A percentile compares a stretch with the other conserved stretches of the same genome.
phyloP scores from a whole-genome alignment of 2,797 vertebrate species.

The Novumbra hubbsi region DNA sequence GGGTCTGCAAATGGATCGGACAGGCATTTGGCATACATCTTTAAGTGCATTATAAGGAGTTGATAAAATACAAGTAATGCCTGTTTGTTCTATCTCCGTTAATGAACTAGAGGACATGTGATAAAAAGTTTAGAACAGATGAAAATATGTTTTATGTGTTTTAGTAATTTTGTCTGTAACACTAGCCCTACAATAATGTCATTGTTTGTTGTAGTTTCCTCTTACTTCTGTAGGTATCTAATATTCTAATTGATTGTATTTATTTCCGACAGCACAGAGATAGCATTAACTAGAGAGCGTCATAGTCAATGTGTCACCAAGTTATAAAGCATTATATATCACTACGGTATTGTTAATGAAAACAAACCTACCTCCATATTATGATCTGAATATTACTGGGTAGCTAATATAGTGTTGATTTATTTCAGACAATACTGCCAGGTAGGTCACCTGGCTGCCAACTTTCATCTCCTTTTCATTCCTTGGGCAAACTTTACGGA shows the following conservation, averaged over 20 bases:
- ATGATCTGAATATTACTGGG: neutral
- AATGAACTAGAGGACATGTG: constrained; percentile 51
- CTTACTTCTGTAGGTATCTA: constrained; percentile 51
- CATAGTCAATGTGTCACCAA: neutral
- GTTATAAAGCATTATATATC: neutral
- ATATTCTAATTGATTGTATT: constrained; percentile 25
- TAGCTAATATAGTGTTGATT: constrained; percentile 33
- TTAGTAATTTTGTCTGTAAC: constrained; percentile 24
- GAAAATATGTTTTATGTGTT: neutral
- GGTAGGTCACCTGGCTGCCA: constrained; percentile 60
- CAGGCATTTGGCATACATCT: constrained; percentile 63
- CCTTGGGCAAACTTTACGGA: constrained; percentile 61
- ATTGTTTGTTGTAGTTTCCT: neutral
- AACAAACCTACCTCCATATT: neutral
- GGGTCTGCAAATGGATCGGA: constrained; percentile 49
- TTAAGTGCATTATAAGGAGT: constrained; percentile 47
- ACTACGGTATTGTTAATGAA: neutral
- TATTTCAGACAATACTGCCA: constrained; percentile 53
- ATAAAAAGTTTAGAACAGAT: constrained; percentile 40
- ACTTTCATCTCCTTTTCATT: constrained; percentile 62
- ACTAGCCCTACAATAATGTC: constrained; percentile 38
- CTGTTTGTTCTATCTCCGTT: constrained; percentile 48
- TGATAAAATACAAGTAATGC: constrained; percentile 39
- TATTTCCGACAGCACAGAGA: neutral
- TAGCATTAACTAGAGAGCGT: no score